A percentile compares a stretch with the other conserved stretches of the same genome.
phyloP scores from a whole-genome alignment of 2,888 invertebrate genomes.

The Drosophila quinaria region DNA sequence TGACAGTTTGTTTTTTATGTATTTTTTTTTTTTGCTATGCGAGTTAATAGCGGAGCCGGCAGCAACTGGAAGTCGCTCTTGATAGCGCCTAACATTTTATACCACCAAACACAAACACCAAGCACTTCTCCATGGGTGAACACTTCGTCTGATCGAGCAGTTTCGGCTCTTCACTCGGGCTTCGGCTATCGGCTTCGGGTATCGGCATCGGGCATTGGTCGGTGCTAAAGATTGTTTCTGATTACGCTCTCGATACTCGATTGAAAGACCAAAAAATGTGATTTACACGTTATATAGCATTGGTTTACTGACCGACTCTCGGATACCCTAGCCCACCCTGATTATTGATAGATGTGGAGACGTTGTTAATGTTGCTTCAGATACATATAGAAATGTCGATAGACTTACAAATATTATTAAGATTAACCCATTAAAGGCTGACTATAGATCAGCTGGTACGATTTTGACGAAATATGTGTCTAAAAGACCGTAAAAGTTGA shows the following conservation, averaged over 20 bases:
- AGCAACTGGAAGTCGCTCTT: slow-evolving; percentile 58
- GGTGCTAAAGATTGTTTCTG: slow-evolving; percentile 26
- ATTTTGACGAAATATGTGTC: no score
- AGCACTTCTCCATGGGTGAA: slow-evolving; percentile 35
- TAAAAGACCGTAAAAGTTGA: no score
- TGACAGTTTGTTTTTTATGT: slow-evolving; percentile 28
- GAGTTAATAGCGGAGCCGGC: slow-evolving; percentile 62
- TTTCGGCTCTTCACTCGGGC: slow-evolving; percentile 23
- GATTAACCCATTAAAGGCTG: no score
- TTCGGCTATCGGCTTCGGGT: slow-evolving; percentile 2
- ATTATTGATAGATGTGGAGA: background rate
- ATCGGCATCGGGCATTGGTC: slow-evolving; percentile 51
- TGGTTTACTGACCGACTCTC: background rate
- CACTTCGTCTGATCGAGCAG: slow-evolving; percentile 3
- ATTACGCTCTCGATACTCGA: slow-evolving; percentile 1
- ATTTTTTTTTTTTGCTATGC: slow-evolving; percentile 28
- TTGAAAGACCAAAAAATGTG: slow-evolving; percentile 39
- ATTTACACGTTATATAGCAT: background rate
- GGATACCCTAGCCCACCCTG: background rate
- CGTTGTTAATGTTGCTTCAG: background rate
- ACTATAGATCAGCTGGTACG: no score
- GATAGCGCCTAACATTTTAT: slow-evolving; percentile 64
- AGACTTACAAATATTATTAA: no score
- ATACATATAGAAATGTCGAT: no score
- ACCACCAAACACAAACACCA: slow-evolving; percentile 42